Conservation (phyloP, 1,140 invertebrate genomes). For the Drosophila rufa region DNA sequence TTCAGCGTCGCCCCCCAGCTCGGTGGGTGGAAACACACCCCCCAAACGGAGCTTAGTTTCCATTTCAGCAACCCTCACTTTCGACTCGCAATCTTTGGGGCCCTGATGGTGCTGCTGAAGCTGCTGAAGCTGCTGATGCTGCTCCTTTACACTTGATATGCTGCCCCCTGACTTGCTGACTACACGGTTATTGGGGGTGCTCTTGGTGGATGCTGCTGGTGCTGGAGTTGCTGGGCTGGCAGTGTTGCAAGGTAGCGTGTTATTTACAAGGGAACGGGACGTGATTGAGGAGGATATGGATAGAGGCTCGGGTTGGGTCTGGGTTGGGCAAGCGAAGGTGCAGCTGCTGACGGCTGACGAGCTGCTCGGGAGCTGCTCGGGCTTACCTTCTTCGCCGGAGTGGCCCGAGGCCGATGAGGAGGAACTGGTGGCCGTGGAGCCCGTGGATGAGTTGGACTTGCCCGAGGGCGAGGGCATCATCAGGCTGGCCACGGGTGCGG, state of each 20-base stretch:
- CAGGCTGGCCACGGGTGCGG: slow-evolving; percentile 22
- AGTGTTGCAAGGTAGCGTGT: slow-evolving; percentile 59
- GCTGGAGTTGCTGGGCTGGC: slow-evolving; percentile 40
- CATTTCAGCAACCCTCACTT: slow-evolving; percentile 67
- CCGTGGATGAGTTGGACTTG: slow-evolving; percentile 80
- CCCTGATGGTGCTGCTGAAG: slow-evolving; percentile 4
- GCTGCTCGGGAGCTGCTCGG: slow-evolving; percentile 9
- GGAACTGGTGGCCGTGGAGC: slow-evolving; percentile 78
- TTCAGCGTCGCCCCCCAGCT: not conserved
- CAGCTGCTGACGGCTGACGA: slow-evolving; percentile 28
- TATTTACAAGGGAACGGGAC: slow-evolving; percentile 68
- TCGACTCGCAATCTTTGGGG: slow-evolving; percentile 51
- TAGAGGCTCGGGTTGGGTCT: slow-evolving; percentile 3
- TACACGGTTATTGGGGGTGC: slow-evolving; percentile 49
- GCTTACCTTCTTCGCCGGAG: slow-evolving; percentile 83
- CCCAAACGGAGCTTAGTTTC: slow-evolving; percentile 49
- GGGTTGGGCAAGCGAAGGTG: slow-evolving; percentile 25
- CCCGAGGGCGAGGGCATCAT: slow-evolving; percentile 83
- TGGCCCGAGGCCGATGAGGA: slow-evolving; percentile 67
- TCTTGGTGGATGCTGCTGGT: slow-evolving; percentile 29
- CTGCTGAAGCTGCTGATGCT: slow-evolving; percentile 15
- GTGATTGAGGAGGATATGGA: slow-evolving; percentile 14
- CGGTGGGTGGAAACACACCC: slow-evolving; percentile 10
- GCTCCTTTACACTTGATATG: slow-evolving; percentile 75
- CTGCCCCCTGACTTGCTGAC: slow-evolving; percentile 71